Base-by-base conservation (phyloP, 2,113 vertebrate genomes). In the Podocnemis expansa region DNA sequence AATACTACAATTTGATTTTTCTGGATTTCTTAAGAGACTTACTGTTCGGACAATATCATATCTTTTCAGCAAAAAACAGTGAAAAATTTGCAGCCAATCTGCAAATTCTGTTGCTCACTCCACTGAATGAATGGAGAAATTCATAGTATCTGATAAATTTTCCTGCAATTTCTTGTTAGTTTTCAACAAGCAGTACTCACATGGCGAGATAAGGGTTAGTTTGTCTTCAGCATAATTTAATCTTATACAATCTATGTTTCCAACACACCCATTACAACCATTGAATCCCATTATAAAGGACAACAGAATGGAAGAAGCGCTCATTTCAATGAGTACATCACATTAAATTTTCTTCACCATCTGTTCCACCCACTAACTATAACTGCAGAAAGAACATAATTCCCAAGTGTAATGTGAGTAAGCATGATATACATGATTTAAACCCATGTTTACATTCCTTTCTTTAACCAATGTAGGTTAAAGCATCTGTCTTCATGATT, bases 281-380 rank as follows among this genome's bases (percentile, higher is more conserved):
- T 85, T 75, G 55, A 96, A 95, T 80, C 88, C 73, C 86, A 60
- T 79, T 90, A 73, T n/a, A 90, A 88, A 93, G 85, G 94, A 94
- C 85, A 86, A 89, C 31, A 75, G 60, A 19, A 83, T 29, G 78
- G 49, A 84, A 96, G 83, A 95, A 95, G 87, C 75, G 92, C 91
- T 94, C 84, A 90, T 93, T 95, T 96, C 67, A 90, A 91, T 55
- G 73, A 78, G 87, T 25, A 54, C 79, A 78, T 89, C 54, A 73
- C 91, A 93, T 96, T 89, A 94, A 97, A 91, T 73, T 85, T 52
- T 75, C 63, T 73, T 96, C 86, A 91, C 80, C 90, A 93, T 94
- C 89, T 96, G 89, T 90, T 94, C 90, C 56, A 93, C 60, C 31
- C 82, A 90, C 79, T 80, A 93, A 78, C 93, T 90, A 93, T 58